Percentiles rank a stretch among this genome's conserved stretches.
These are phyloP conservation scores for Tachina fera DNA, from an alignment of 2,888 invertebrate genomes.

Conservation along the genomic window DNA sequence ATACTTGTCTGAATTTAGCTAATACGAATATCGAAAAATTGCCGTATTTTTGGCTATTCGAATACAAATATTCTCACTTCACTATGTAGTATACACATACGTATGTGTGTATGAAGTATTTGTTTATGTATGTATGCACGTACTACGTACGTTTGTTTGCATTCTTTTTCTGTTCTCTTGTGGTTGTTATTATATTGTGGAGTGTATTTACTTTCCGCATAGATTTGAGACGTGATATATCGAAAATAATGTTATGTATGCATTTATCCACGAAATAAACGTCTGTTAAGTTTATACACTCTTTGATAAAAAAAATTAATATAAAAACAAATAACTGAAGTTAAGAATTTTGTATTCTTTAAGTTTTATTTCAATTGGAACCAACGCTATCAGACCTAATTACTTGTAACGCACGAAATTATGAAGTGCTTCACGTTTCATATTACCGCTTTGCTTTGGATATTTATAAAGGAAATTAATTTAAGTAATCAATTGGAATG, in stretches of 20 bases:
- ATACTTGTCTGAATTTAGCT: no score
- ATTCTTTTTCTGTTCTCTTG: neutral
- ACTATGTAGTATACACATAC: no score
- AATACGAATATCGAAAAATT: no score
- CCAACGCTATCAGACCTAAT: neutral
- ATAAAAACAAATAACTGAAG: constrained; percentile 49
- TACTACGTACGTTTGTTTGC: neutral
- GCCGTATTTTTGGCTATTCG: no score
- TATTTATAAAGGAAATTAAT: neutral
- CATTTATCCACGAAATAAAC: constrained; percentile 40
- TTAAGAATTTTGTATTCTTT: constrained; percentile 14
- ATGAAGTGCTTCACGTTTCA: constrained; percentile 38
- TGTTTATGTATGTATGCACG: neutral
- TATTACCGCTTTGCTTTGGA: constrained; percentile 4
- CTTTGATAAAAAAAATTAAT: constrained; percentile 32
- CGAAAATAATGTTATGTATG: constrained; percentile 4
- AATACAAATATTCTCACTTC: no score
- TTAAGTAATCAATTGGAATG: constrained; percentile 50
- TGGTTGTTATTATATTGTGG: neutral
- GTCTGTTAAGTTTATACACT: constrained; percentile 14
- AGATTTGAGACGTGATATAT: constrained; percentile 62
- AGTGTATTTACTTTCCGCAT: constrained; percentile 27
- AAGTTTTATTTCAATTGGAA: constrained; percentile 2
- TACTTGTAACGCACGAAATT: neutral
- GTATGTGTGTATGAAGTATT: neutral